Percentiles rank a stretch among this genome's conserved stretches.
Conservation (phyloP, 2,888 invertebrate species). For the Anarsia innoxiella region DNA sequence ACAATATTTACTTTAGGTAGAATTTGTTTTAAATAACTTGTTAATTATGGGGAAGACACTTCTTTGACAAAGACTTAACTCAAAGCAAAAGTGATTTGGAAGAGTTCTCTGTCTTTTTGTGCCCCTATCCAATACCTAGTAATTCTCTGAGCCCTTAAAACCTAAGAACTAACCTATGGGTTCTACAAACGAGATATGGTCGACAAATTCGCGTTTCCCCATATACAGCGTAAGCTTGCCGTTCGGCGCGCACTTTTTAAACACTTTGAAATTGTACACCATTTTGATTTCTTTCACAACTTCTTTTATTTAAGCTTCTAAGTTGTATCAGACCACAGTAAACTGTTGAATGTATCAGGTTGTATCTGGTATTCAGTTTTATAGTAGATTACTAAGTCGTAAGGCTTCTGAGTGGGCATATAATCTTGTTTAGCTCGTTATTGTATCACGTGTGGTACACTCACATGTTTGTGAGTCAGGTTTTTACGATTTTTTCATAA, state of each 20-base stretch:
- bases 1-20: too few species aligned
- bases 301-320: too few species aligned
- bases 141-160: too few species aligned
- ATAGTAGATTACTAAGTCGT: conserved; percentile 49
- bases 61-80: too few species aligned
- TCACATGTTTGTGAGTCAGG: conserved; percentile 5
- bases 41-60: too few species aligned
- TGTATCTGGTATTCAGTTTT: conserved; percentile 29
- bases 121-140: too few species aligned
- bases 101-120: too few species aligned
- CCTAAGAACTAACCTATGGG: conserved; percentile 84
- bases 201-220: conserved; percentile 91
- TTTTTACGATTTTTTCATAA: too few species aligned
- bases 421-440: conserved; percentile 55
- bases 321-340: too few species aligned
- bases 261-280: conserved; percentile 94
- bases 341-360: conserved; percentile 10
- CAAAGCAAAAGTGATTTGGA: too few species aligned
- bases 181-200: conserved; percentile 89
- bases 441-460: conserved; percentile 26
- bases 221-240: conserved; percentile 90
- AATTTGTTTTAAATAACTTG: too few species aligned
- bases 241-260: conserved; percentile 92
- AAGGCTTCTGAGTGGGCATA: conserved; percentile 43
- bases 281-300: conserved; percentile 68